Percentiles rank a stretch among this genome's conserved stretches.
Conservation (phyloP, 1,140 invertebrate species). For the Pseudoatta argentina region DNA sequence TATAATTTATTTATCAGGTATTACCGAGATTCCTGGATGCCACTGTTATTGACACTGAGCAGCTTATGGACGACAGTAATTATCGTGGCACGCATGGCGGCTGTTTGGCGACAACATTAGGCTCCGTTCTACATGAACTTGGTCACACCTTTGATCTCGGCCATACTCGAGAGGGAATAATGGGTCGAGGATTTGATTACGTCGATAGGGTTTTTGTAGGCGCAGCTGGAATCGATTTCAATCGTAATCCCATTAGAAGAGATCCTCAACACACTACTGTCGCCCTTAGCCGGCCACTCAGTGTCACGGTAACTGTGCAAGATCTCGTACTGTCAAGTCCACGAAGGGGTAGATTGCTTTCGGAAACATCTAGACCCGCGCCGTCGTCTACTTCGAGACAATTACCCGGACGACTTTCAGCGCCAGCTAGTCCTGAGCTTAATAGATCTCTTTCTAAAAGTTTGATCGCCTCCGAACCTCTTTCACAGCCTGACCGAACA, state of each 20-base stretch:
- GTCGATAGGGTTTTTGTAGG: slow-evolving; percentile 91
- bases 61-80: slow-evolving; percentile 95
- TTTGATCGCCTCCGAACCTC: slow-evolving; percentile 61
- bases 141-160: slow-evolving; percentile 98
- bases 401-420: slow-evolving; percentile 80
- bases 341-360: slow-evolving; percentile 80
- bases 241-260: slow-evolving; percentile 81
- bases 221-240: slow-evolving; percentile 81
- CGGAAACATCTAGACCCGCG: slow-evolving; percentile 81
- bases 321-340: slow-evolving; percentile 68
- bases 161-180: slow-evolving; percentile 96
- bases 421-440: slow-evolving; percentile 84
- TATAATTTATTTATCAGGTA: slow-evolving; percentile 42
- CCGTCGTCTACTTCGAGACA: slow-evolving; percentile 55
- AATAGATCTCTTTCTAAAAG: slow-evolving; percentile 83
- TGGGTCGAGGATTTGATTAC: slow-evolving; percentile 97
- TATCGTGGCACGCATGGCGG: slow-evolving; percentile 94
- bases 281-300: slow-evolving; percentile 82
- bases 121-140: slow-evolving; percentile 97
- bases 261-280: slow-evolving; percentile 85
- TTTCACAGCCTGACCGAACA: slow-evolving; percentile 79
- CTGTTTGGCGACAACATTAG: slow-evolving; percentile 96
- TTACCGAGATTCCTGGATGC: slow-evolving; percentile 87
- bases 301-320: slow-evolving; percentile 84
- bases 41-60: slow-evolving; percentile 89